phyloP scores from a whole-genome alignment of 2,888 invertebrate genomes.

The Leptinotarsa haldemani region DNA sequence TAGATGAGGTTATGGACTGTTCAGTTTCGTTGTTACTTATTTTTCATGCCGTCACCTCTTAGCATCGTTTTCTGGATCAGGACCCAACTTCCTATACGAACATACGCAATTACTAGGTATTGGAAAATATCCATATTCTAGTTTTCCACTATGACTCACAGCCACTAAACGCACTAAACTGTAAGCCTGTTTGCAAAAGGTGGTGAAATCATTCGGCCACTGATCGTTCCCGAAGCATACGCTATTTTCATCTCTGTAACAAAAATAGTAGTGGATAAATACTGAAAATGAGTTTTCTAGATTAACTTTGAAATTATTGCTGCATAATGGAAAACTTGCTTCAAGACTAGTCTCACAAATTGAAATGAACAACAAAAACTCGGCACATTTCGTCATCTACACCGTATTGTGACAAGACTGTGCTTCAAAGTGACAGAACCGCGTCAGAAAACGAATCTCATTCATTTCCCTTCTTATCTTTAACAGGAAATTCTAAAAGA shows the following conservation, averaged over 20 bases:
- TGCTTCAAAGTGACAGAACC: too few species aligned
- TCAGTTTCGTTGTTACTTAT: background rate
- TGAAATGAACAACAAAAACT: too few species aligned
- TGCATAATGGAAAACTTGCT: too few species aligned
- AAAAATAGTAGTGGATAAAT: background rate
- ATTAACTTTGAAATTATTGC: too few species aligned
- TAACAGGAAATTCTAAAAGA: too few species aligned
- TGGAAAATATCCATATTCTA: slow-evolving; percentile 40
- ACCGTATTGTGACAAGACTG: too few species aligned
- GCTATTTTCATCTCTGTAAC: slow-evolving; percentile 31
- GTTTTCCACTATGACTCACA: slow-evolving; percentile 34
- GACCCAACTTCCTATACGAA: slow-evolving; percentile 30
- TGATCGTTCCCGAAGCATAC: slow-evolving; percentile 32
- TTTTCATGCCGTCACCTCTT: background rate
- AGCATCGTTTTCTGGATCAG: background rate
- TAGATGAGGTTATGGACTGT: background rate
- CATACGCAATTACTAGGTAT: slow-evolving; percentile 41
- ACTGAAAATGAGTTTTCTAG: too few species aligned
- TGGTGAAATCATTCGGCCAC: slow-evolving; percentile 35
- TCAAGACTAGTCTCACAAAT: too few species aligned
- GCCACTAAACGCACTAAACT: slow-evolving; percentile 36
- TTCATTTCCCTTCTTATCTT: too few species aligned
- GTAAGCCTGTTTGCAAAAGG: slow-evolving; percentile 38
- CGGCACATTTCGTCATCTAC: too few species aligned
- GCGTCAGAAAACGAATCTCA: too few species aligned